phyloP scores from a whole-genome alignment of 2,888 invertebrate genomes.

The Drosophila paucipuncta region DNA sequence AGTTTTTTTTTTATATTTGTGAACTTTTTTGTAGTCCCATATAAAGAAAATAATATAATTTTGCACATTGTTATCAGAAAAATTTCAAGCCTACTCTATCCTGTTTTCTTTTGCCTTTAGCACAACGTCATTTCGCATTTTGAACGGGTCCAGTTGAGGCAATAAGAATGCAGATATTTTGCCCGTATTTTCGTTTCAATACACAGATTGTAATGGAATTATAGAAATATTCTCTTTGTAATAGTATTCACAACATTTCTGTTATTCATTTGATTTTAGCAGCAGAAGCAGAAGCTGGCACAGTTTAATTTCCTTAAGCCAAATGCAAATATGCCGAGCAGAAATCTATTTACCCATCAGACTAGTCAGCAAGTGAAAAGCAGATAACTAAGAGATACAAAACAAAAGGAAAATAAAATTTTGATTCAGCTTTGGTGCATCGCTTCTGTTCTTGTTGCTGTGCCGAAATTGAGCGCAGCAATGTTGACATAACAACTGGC shows the following conservation, averaged over 20 bases:
- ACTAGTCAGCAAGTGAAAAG: slow-evolving; percentile 49
- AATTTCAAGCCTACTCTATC: no score
- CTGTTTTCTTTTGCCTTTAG: neutral
- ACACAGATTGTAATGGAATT: neutral
- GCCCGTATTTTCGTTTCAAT: neutral
- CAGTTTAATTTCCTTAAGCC: slow-evolving; percentile 48
- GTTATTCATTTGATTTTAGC: slow-evolving; percentile 37
- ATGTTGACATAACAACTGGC: slow-evolving; percentile 35
- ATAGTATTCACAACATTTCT: neutral
- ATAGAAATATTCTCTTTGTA: slow-evolving; percentile 1
- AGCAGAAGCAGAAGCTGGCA: slow-evolving; percentile 10
- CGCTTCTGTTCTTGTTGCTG: slow-evolving; percentile 21
- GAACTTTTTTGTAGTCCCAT: neutral
- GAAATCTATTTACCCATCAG: slow-evolving; percentile 60
- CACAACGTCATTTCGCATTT: neutral
- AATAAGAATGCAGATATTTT: neutral
- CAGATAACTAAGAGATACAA: neutral
- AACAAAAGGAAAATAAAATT: slow-evolving; percentile 33
- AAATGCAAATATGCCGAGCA: slow-evolving; percentile 49
- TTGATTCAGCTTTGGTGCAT: slow-evolving; percentile 1
- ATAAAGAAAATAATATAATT: neutral
- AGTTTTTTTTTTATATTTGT: neutral
- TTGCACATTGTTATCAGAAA: neutral
- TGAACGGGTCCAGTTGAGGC: neutral
- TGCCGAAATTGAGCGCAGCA: slow-evolving; percentile 48